Percentiles rank a stretch among this genome's conserved stretches.
Conservation (phyloP, 2,113 vertebrate genomes). For the Tetrao urogallus region DNA sequence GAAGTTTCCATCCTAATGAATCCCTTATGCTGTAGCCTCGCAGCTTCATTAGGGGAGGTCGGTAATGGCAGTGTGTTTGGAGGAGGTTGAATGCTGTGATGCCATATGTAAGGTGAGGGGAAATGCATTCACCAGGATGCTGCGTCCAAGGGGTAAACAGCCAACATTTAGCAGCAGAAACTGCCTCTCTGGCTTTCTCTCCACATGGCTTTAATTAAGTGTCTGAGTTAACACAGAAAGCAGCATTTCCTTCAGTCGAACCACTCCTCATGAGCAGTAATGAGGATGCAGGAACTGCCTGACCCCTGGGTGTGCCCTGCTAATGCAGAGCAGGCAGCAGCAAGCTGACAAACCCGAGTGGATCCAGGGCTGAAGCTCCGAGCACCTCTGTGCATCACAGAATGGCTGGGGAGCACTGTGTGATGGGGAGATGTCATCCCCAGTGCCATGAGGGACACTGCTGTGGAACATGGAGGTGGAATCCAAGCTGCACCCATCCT, state of each 20-base stretch:
- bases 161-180: background rate
- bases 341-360: background rate
- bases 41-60: background rate
- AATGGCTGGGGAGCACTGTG: background rate
- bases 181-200: background rate
- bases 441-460: fast-evolving
- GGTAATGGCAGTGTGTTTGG: background rate
- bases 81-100: background rate
- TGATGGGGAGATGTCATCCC: background rate
- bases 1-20: background rate
- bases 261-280: background rate
- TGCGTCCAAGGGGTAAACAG: background rate
- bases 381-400: fast-evolving
- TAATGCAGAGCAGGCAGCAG: background rate
- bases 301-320: fast-evolving
- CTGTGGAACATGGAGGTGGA: fast-evolving
- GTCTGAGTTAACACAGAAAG: background rate
- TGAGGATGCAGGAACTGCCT: background rate
- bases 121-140: background rate
- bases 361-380: background rate
- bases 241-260: background rate
- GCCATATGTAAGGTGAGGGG: background rate
- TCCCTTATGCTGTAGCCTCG: background rate
- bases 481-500: too few species aligned
- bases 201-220: slow-evolving; percentile 35